Evolutionary conservation across 1,140 invertebrate species (phyloP).

Genomic region (Achatina immaculata): DNA sequence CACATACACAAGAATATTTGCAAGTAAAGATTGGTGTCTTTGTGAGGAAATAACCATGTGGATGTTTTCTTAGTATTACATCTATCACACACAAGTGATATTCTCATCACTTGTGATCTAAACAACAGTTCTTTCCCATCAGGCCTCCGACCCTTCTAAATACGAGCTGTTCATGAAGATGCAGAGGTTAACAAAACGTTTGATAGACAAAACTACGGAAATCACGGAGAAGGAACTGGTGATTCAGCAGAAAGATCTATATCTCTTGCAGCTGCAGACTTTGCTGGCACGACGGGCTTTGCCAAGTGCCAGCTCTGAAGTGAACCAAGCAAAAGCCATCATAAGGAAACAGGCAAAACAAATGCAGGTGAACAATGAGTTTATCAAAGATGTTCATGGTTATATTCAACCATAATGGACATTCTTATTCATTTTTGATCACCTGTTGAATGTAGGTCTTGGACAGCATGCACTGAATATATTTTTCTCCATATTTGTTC

Average conservation of each 20-base stretch:
- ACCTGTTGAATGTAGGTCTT: too few species aligned
- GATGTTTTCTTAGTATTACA: too few species aligned
- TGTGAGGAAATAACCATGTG: too few species aligned
- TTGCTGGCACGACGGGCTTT: not conserved
- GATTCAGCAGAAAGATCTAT: conserved; percentile 21
- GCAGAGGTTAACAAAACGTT: not conserved
- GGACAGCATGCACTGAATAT: not conserved
- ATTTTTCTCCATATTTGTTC: too few species aligned
- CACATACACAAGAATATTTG: too few species aligned
- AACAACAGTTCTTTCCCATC: too few species aligned
- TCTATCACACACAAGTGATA: too few species aligned
- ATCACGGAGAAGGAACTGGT: conserved; percentile 5
- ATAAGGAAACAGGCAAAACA: conserved; percentile 19
- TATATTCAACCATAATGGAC: too few species aligned
- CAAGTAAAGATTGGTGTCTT: too few species aligned
- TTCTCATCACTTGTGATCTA: too few species aligned
- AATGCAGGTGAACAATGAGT: not conserved
- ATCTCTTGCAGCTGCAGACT: not conserved
- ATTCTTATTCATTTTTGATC: too few species aligned
- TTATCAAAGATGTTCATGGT: too few species aligned
- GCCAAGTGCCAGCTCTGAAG: not conserved
- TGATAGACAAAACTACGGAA: conserved; percentile 31
- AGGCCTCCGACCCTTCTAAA: conserved; percentile 29
- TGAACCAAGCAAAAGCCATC: conserved; percentile 6
- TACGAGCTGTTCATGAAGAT: conserved; percentile 20